These are phyloP conservation scores for Thermophis baileyi DNA, from an alignment of 2,113 vertebrate species.

Conservation along the genomic window DNA sequence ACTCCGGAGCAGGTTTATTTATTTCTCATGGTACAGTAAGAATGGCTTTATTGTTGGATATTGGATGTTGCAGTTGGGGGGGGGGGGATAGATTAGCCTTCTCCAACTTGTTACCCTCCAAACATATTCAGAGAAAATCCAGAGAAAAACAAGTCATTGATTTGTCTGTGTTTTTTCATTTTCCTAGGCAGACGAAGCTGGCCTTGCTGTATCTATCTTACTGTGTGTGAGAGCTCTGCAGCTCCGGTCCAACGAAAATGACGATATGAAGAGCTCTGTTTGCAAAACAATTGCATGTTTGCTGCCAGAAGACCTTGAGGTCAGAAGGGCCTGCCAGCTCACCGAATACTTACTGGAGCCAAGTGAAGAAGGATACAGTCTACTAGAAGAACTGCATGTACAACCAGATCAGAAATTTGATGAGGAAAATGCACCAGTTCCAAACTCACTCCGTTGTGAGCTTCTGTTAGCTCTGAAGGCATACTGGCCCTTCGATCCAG, in stretches of 20 bases:
- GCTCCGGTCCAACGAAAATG: constrained; percentile 84
- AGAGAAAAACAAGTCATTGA: not conserved
- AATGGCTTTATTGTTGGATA: not conserved
- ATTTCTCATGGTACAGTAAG: not conserved
- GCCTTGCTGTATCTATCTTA: constrained; percentile 85
- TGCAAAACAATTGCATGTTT: constrained; percentile 93
- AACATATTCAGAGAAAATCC: not conserved
- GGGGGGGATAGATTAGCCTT: not conserved
- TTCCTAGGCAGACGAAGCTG: constrained; percentile 81
- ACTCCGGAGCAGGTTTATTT: not conserved
- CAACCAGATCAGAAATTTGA: constrained; percentile 94
- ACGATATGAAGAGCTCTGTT: constrained; percentile 86
- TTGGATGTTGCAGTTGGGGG: not conserved
- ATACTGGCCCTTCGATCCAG: constrained; percentile 96
- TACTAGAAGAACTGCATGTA: constrained; percentile 86
- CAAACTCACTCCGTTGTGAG: constrained; percentile 95
- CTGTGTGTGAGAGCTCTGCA: constrained; percentile 94
- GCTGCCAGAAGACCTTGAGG: constrained; percentile 90
- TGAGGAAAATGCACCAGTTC: constrained; percentile 86
- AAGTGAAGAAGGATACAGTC: constrained; percentile 77
- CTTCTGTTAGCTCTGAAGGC: constrained; percentile 91
- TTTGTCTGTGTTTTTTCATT: not conserved
- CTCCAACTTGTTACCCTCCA: not conserved
- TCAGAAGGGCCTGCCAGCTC: constrained; percentile 90
- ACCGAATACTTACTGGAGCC: constrained; percentile 92